Conservation (phyloP, 1,140 invertebrate species). For the Drosophila azteca region DNA sequence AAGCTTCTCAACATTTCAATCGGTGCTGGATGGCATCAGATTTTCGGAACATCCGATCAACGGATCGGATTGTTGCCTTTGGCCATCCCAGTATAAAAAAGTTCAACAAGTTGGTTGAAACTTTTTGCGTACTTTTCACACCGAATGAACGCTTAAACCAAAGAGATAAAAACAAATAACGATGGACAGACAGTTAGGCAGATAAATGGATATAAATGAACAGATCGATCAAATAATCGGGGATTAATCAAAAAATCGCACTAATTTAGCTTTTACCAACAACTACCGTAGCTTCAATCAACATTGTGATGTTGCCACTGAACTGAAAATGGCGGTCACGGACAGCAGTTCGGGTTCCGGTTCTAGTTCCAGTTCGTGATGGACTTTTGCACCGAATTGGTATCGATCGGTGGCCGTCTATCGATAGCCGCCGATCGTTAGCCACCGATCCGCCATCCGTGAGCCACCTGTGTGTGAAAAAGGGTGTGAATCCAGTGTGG, state of each 20-base stretch:
- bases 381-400: no score
- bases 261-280: conserved; percentile 84
- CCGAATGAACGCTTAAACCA: conserved; percentile 6
- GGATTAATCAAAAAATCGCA: conserved; percentile 67
- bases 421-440: no score
- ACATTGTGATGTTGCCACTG: conserved; percentile 83
- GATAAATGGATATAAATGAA: conserved; percentile 1
- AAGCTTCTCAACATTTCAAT: conserved; percentile 2
- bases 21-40: no score
- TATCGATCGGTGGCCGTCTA: no score
- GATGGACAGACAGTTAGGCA: conserved; percentile 4
- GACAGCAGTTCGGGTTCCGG: conserved; percentile 16
- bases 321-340: conserved; percentile 30
- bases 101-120: conserved; percentile 11
- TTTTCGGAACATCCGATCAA: background rate
- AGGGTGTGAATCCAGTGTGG: conserved; percentile 11
- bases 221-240: conserved; percentile 14
- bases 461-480: background rate
- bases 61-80: background rate
- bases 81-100: conserved; percentile 8
- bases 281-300: conserved; percentile 83
- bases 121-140: conserved; percentile 12
- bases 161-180: background rate
- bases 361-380: conserved; percentile 2
- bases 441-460: no score